Evolutionary conservation across 2,113 vertebrate genomes (phyloP).

Genomic region (Gallinago paraguaiae): DNA sequence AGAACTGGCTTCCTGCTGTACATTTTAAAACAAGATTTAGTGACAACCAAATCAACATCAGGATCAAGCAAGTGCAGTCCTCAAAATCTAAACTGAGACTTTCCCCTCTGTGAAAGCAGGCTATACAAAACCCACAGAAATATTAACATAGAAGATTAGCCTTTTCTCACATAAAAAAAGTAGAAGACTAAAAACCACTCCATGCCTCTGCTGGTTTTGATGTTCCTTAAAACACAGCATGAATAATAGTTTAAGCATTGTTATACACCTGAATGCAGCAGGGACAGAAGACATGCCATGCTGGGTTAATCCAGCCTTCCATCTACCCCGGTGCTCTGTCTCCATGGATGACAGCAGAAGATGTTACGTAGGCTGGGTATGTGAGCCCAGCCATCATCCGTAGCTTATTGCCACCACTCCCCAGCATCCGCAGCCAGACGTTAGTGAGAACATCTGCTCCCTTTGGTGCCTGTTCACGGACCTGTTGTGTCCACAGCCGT

Average conservation of each 20-base stretch:
- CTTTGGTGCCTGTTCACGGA: neutral
- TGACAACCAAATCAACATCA: neutral
- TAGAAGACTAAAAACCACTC: neutral
- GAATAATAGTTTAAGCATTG: neutral
- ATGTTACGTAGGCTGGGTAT: neutral
- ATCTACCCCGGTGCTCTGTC: neutral
- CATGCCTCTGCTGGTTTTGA: neutral
- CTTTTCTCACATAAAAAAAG: neutral
- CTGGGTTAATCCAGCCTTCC: neutral
- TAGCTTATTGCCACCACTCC: neutral
- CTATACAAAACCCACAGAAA: neutral
- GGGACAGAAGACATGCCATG: neutral
- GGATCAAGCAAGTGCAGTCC: neutral
- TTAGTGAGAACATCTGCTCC: neutral
- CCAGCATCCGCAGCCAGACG: neutral
- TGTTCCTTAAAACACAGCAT: neutral
- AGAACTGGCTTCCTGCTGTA: neutral
- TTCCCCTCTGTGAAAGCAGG: neutral
- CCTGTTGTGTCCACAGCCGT: accelerated
- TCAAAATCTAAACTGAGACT: neutral
- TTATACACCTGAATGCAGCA: neutral
- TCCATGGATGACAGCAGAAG: neutral
- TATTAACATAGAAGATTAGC: neutral
- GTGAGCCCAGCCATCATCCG: neutral
- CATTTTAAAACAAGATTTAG: neutral